Evolutionary conservation across 2,888 invertebrate species (phyloP), one percentile per base, ranked within the genome.

Genomic region (Polylopha cassiicola): DNA sequence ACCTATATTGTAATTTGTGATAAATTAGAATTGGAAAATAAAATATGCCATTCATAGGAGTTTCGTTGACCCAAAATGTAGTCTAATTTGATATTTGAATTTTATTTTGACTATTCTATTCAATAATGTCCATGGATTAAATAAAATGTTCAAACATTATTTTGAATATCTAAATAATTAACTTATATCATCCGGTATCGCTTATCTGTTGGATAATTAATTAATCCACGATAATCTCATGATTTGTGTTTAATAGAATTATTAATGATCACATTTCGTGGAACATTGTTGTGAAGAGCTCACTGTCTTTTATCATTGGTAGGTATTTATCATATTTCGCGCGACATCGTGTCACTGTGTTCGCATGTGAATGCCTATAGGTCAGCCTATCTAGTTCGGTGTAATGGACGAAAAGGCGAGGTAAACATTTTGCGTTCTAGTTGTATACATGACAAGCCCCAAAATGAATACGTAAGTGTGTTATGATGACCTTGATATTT

Each of bases 161-260:
- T n/a, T n/a, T n/a, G n/a, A n/a, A n/a, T n/a, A n/a, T n/a, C n/a
- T n/a, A n/a, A n/a, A n/a, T n/a, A n/a, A n/a, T n/a, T n/a, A n/a
- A n/a, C n/a, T n/a, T n/a, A n/a, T n/a, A n/a, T n/a, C n/a, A n/a
- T n/a, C n/a, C n/a, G n/a, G n/a, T n/a, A n/a, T n/a, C n/a, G n/a
- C n/a, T n/a, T n/a, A n/a, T 60, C 81, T 84, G 58, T 77, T 79
- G 59, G 77, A 74, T 55, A 67, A 63, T 51, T 58, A 51, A 65
- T 72, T 69, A 73, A 63, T 67, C n/a, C 65, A 67, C 61, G 55
- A 58, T 61, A 60, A 56, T 61, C 58, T 59, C 63, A 62, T 55
- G 57, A 67, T 59, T 58, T 58, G 55, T 55, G 50, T 59, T 66
- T 68, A 68, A 61, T 64, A 65, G 56, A 65, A 66, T 58, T 28